phyloP scores from a whole-genome alignment of 2,888 invertebrate genomes.

The Leuctra nigra region DNA sequence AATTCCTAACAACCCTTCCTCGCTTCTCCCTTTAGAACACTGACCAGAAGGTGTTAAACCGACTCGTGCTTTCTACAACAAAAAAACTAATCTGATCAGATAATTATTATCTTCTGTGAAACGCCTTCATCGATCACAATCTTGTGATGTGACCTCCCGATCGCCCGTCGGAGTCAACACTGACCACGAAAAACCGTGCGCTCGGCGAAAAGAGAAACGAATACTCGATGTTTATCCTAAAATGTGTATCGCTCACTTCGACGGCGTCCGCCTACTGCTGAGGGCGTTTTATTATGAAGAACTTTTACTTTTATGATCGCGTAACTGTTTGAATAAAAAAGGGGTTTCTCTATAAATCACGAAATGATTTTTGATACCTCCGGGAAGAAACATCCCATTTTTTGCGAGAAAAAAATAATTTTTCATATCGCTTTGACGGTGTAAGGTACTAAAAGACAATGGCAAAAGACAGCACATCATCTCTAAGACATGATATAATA shows the following conservation, averaged over 20 bases:
- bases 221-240: slow-evolving; percentile 16
- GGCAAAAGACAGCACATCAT: neutral
- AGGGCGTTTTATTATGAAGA: neutral
- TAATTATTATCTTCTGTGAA: neutral
- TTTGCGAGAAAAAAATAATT: no score
- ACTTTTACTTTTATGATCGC: slow-evolving; percentile 18
- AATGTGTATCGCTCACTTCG: slow-evolving; percentile 11
- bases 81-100: no score
- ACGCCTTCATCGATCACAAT: slow-evolving; percentile 17
- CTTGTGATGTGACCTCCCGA: slow-evolving; percentile 2
- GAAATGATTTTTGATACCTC: no score
- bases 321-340: slow-evolving; percentile 9
- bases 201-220: slow-evolving; percentile 2
- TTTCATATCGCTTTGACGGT: neutral
- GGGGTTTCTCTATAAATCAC: slow-evolving; percentile 14
- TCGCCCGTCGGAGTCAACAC: neutral
- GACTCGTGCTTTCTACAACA: no score
- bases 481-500: neutral
- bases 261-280: slow-evolving; percentile 5
- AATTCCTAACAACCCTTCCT: no score
- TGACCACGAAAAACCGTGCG: neutral
- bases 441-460: neutral
- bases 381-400: neutral
- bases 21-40: no score
- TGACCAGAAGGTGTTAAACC: no score